Conservation (phyloP, 2,797 vertebrate genomes). For the Hirundo rustica region DNA sequence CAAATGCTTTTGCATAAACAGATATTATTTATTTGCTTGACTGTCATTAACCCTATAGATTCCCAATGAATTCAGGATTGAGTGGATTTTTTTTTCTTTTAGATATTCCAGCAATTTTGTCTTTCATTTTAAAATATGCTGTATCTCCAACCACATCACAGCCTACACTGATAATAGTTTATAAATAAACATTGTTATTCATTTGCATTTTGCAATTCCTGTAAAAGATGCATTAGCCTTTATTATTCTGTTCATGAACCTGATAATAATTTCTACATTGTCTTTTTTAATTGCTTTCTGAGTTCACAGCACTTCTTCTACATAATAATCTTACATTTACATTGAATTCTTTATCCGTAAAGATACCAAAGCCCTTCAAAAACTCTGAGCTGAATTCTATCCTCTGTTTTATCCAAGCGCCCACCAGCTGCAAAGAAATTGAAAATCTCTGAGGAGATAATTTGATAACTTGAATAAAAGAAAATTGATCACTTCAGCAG, state of each 20-base stretch:
- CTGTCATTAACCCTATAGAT: not conserved
- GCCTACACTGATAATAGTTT: not conserved
- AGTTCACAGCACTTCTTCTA: slow-evolving; percentile 37
- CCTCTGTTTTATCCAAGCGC: not conserved
- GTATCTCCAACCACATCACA: not conserved
- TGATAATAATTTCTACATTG: slow-evolving; percentile 51
- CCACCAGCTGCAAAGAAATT: slow-evolving; percentile 13
- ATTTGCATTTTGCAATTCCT: slow-evolving; percentile 45
- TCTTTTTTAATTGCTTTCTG: slow-evolving; percentile 61
- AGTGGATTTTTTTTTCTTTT: not conserved
- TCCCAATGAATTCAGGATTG: not conserved
- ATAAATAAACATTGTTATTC: slow-evolving; percentile 43
- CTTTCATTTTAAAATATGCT: not conserved
- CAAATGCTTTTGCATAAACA: not conserved
- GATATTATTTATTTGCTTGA: not conserved
- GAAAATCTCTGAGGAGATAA: slow-evolving; percentile 24
- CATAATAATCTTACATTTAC: slow-evolving; percentile 38
- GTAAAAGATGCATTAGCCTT: slow-evolving; percentile 27
- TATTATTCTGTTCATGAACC: slow-evolving; percentile 53
- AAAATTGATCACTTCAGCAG: slow-evolving; percentile 39
- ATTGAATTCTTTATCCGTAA: slow-evolving; percentile 37
- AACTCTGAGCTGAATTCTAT: slow-evolving; percentile 16
- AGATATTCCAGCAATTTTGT: not conserved
- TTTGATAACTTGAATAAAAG: slow-evolving; percentile 25
- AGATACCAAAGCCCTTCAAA: slow-evolving; percentile 16